Evolutionary conservation across 2,113 vertebrate species (phyloP).

Genomic region (Proteles cristata): DNA sequence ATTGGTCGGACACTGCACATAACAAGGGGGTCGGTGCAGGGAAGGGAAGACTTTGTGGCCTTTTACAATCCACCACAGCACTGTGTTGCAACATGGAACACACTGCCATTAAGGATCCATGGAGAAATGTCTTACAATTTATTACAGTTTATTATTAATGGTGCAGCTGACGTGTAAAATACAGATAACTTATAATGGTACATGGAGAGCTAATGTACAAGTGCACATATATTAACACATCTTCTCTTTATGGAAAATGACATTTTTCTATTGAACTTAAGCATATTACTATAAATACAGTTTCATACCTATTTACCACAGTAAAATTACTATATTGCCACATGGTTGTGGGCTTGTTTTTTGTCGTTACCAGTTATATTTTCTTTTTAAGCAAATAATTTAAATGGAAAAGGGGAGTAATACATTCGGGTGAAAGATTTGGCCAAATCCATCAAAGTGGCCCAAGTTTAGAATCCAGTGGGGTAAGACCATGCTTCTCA

Average conservation of each 20-base stretch:
- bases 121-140: background rate
- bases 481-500: background rate
- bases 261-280: background rate
- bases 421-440: background rate
- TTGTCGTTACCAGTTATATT: background rate
- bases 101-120: background rate
- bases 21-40: fast-evolving
- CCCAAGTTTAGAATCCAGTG: background rate
- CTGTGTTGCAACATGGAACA: background rate
- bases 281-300: background rate
- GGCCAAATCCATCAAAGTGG: background rate
- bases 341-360: background rate
- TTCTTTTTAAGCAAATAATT: background rate
- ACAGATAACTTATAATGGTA: background rate
- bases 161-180: background rate
- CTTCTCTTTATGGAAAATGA: background rate
- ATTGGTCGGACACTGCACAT: background rate
- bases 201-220: background rate
- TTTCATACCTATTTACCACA: background rate
- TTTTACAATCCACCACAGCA: background rate
- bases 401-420: background rate
- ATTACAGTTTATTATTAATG: background rate
- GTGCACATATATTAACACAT: background rate
- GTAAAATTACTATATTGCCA: background rate
- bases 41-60: background rate